Evolutionary conservation across 2,888 invertebrate genomes (phyloP), one percentile per base, ranked within the genome.

Genomic region (Nysson spinosus): DNA sequence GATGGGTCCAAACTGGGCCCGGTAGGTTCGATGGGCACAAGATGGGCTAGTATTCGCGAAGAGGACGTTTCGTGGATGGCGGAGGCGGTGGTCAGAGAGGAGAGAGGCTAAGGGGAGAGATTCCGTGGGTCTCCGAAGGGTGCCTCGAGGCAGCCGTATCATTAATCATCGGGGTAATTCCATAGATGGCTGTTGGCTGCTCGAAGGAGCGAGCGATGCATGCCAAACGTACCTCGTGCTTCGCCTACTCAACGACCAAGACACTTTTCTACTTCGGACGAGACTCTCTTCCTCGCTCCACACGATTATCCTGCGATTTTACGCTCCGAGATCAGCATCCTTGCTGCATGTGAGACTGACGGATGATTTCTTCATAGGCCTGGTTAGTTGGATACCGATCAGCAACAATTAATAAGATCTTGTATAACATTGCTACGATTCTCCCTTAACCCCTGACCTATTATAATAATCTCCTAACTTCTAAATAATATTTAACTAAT

Each of bases 131-230:
- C 62, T 67, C n/a, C 51, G 71, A 63, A 77, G 72, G 75, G 69
- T 72, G 69, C 69, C 72, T 50, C 60, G 57, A 61, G 75, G 74
- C 72, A 71, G 65, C 69, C 77, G 67, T 78, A 75, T 82, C 86
- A 86, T 86, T 85, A 86, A 86, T 86, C 85, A 86, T 87, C 84
- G 77, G 80, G 84, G 77, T 82, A 85, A 86, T 87, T 86, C 85
- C 86, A 80, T 84, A 86, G 85, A 86, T 85, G 86, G 85, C 80
- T 84, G 78, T 81, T 77, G 79, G 79, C 79, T 80, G 80, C 78
- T 78, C 72, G 56, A 63, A 85, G 83, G 82, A 83, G 81, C 81
- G 83, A 83, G 83, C 78, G 82, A 80, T 84, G 81, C 84, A 83
- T 85, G 83, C 84, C 84, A 80, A 83, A 81, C 79, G 81, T 78